Conservation (phyloP, 2,888 invertebrate species). For the Ornithoptera alexandrae region DNA sequence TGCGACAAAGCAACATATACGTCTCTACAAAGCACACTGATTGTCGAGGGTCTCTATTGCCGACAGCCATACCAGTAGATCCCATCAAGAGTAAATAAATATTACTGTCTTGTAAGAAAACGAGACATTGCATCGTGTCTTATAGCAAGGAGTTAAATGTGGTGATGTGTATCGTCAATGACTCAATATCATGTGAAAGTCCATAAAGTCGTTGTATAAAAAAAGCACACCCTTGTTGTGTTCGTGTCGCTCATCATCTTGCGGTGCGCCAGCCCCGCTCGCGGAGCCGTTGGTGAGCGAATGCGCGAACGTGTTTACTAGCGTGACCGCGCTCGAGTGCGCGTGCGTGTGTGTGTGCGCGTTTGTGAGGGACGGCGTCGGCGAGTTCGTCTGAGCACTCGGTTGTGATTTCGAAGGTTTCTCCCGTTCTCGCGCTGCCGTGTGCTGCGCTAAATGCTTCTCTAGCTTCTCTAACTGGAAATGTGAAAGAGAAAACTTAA, state of each 20-base stretch:
- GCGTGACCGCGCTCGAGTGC: constrained; percentile 26
- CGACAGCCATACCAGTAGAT: too few species aligned
- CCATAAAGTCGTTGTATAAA: too few species aligned
- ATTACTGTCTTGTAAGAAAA: too few species aligned
- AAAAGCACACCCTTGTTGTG: constrained; percentile 45
- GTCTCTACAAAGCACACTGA: too few species aligned
- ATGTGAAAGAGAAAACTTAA: background rate
- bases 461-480: constrained; percentile 66
- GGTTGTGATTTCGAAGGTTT: constrained; percentile 31
- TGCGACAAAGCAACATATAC: too few species aligned
- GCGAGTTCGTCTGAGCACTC: constrained; percentile 27
- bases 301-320: constrained; percentile 28
- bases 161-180: too few species aligned
- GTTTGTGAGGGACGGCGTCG: constrained; percentile 22
- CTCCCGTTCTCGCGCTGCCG: constrained; percentile 42
- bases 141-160: too few species aligned
- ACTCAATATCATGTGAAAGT: too few species aligned
- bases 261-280: constrained; percentile 37
- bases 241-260: constrained; percentile 45
- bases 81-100: too few species aligned
- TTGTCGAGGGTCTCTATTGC: too few species aligned
- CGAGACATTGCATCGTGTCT: too few species aligned
- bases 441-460: constrained; percentile 51
- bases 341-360: constrained; percentile 33
- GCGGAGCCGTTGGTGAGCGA: constrained; percentile 38